Evolutionary conservation across 2,888 invertebrate genomes (phyloP), one percentile per base, ranked within the genome.

Genomic region (Notodonta dromedarius): DNA sequence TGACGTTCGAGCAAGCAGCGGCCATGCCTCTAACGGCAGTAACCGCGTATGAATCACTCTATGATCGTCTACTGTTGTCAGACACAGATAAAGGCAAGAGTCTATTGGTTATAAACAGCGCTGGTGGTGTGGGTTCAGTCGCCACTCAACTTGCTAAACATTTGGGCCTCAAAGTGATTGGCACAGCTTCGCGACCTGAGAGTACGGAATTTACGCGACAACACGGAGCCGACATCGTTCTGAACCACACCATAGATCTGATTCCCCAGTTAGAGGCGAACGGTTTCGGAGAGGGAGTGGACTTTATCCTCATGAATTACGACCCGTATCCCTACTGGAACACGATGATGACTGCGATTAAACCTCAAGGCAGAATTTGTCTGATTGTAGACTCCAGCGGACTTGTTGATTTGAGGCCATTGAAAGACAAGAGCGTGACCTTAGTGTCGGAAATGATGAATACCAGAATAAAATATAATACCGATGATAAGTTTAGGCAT

Each of bases 301-400:
- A 93, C 65, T 90, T 77, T 52, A 90, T 93, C 56, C 65, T 93
- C 8, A 87, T 90, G 0, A 91, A 90, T 63, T 91, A 86, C 65
- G 92, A 93, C 63, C 93, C 93, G 12, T 89, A 78, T 48, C 90
- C 89, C 1, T 92, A 93, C 55, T 93, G 93, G 93, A 78, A 90
- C 44, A 87, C 85, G 0, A 56, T 93, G 58, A 88, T 86, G 81
- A 79, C 83, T 66, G 84, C 75, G 12, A 88, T 90, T 8, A 93
- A 90, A 62, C 86, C 93, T 9, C 90, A 90, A 69, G 93, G 93
- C 3, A 87, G 72, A 65, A 93, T 93, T 39, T 91, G 93, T 67
- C 69, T 89, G 42, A 77, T 93, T 56, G 93, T 91, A 0, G 91
- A 93, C 56, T 87, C 88, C 68, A 87, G 84, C 72, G 82, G 86